These are phyloP conservation scores for Microcebus lehilahytsara DNA, from an alignment of 2,113 vertebrate genomes.

Conservation along the genomic window DNA sequence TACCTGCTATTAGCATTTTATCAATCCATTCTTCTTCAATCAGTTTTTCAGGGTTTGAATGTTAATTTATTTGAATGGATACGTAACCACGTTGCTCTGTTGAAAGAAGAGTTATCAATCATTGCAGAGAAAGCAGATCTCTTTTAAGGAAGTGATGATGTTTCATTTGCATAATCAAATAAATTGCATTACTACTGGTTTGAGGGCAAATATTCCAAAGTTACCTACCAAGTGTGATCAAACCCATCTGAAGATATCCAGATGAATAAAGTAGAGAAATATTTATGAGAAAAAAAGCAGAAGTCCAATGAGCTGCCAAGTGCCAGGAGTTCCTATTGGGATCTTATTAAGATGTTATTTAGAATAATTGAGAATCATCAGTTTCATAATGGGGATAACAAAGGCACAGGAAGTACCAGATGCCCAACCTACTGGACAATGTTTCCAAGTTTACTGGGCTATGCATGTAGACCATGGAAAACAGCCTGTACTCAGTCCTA, in stretches of 20 bases:
- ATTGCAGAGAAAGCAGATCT: not conserved
- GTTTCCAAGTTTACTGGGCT: slow-evolving; percentile 1
- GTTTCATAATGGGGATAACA: not conserved
- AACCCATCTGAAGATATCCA: not conserved
- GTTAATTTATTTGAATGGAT: slow-evolving; percentile 30
- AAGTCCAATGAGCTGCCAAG: not conserved
- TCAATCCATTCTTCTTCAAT: slow-evolving; percentile 12
- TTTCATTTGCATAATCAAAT: not conserved
- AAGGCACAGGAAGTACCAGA: not conserved
- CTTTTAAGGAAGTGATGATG: not conserved
- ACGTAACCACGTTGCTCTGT: not conserved
- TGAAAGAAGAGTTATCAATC: not conserved
- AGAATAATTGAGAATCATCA: slow-evolving; percentile 33
- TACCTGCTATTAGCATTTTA: not conserved
- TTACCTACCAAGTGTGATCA: not conserved
- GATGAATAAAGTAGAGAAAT: not conserved
- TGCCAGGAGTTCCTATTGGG: not conserved
- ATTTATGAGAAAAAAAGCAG: not conserved
- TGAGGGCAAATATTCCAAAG: not conserved
- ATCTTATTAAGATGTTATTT: slow-evolving; percentile 40
- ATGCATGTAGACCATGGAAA: not conserved
- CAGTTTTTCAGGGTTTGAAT: not conserved
- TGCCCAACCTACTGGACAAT: slow-evolving; percentile 1
- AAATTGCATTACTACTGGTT: not conserved
- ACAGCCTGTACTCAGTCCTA: not conserved